Base-by-base conservation (phyloP, 2,888 invertebrate species). In the Eupithecia subumbrata region DNA sequence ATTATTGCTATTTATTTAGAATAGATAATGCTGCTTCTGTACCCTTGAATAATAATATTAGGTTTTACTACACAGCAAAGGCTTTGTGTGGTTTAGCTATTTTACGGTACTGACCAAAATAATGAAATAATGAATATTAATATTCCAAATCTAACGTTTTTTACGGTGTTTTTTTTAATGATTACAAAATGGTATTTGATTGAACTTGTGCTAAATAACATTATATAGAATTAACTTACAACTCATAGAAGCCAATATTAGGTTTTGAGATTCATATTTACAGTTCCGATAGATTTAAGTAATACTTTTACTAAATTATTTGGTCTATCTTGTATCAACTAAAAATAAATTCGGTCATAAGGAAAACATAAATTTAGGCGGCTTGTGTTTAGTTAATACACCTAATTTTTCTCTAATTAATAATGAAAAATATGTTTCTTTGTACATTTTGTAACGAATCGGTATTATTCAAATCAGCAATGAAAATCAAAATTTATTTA, bases 281-380 rank as follows among this genome's bases (percentile, higher is more conserved):
- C 64, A 64, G 64, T 64, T 69, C 64, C 71, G 64, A 70, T 66
- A 30, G 2, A 64, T 64, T 64, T 37, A 52, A 14, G 60, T 74
- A 74, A 74, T 75, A 71, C 68, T 68, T 73, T 63, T 22, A 68
- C 7, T n/a, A 64, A 30, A 45, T 45, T 67, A 72, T 63, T 63
- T 63, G 63, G 64, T 71, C 11, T 43, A 12, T 25, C 14, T 22
- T 63, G n/a, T 16, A 69, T 40, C 63, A 74, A 75, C 72, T 79
- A 78, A 77, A 74, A 30, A 74, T 76, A 72, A 79, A 80, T 80
- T 79, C 78, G 77, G 76, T 70, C 75, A 70, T 45, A 69, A 25
- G 60, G 52, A 67, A 75, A 71, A 71, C 70, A 79, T 79, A 78
- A 75, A 68, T 75, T 69, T 74, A 80, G 80, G 79, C 81, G 80